Conservation (phyloP, 2,888 invertebrate genomes). For the Watsonalla cultraria region DNA sequence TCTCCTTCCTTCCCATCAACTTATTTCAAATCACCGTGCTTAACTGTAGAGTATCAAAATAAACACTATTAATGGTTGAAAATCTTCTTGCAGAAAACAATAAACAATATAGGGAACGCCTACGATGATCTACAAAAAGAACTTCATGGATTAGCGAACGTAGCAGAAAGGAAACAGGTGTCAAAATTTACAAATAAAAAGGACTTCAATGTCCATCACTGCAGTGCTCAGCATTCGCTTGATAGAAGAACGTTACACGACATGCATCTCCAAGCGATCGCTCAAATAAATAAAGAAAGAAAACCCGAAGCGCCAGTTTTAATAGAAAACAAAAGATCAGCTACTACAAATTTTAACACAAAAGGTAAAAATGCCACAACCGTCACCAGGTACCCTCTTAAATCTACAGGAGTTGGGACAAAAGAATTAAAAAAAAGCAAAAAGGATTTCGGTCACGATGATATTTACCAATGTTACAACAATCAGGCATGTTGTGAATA, state of each 20-base stretch:
- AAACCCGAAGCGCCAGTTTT: slow-evolving; percentile 5
- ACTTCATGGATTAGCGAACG: slow-evolving; percentile 28
- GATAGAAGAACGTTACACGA: slow-evolving; percentile 16
- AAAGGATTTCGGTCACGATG: background rate
- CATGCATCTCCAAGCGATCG: slow-evolving; percentile 17
- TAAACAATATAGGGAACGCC: slow-evolving; percentile 41
- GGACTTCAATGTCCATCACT: slow-evolving; percentile 3
- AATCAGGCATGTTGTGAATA: background rate
- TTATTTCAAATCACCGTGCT: too few species aligned
- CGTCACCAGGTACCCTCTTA: slow-evolving; percentile 32
- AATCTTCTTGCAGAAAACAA: slow-evolving; percentile 39
- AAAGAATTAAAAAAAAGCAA: background rate
- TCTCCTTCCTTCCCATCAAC: too few species aligned
- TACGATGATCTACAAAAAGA: slow-evolving; percentile 49
- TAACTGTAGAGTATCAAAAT: too few species aligned
- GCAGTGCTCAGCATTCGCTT: slow-evolving; percentile 8
- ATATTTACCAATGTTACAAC: slow-evolving; percentile 5
- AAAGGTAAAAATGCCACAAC: slow-evolving; percentile 26
- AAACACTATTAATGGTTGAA: background rate
- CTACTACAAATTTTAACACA: background rate
- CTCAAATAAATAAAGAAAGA: slow-evolving; percentile 11
- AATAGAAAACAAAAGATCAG: slow-evolving; percentile 6
- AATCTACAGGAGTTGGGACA: slow-evolving; percentile 26
- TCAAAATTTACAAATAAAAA: background rate
- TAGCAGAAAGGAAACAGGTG: slow-evolving; percentile 9